Conservation (phyloP, 2,888 invertebrate species). For the Phorcus lineatus region DNA sequence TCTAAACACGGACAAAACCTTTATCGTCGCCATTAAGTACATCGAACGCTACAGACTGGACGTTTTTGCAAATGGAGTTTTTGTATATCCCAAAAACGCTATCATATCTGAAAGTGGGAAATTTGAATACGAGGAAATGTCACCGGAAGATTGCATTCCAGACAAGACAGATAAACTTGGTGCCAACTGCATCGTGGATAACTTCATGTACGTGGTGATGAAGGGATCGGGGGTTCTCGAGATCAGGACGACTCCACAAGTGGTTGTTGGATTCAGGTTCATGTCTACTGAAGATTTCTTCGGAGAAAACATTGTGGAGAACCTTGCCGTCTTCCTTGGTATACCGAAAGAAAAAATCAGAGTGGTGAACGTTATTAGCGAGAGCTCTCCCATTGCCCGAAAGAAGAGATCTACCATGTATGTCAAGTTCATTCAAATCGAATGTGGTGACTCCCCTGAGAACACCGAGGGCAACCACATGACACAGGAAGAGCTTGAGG, state of each 20-base stretch:
- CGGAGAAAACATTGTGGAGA: conserved; percentile 62
- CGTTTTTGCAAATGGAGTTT: conserved; percentile 46
- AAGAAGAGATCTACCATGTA: background rate
- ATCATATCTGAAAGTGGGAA: conserved; percentile 26
- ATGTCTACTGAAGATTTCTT: conserved; percentile 68
- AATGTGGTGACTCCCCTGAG: background rate
- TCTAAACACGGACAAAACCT: conserved; percentile 51
- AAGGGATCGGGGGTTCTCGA: background rate
- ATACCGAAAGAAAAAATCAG: conserved; percentile 53
- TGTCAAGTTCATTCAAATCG: background rate
- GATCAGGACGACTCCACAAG: background rate
- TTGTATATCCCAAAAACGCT: conserved; percentile 54
- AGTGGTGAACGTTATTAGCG: background rate
- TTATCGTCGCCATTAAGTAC: conserved; percentile 60
- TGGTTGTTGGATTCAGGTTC: conserved; percentile 39
- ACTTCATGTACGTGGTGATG: conserved; percentile 5
- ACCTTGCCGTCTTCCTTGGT: conserved; percentile 63
- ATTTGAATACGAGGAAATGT: background rate
- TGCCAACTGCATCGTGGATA: background rate
- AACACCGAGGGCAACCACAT: background rate
- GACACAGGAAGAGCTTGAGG: background rate
- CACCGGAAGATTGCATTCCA: background rate
- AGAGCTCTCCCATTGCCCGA: background rate
- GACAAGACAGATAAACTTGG: background rate
- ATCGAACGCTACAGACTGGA: conserved; percentile 50